Evolutionary conservation across 1,140 invertebrate genomes (phyloP).

Genomic region (Phortica variegata): DNA sequence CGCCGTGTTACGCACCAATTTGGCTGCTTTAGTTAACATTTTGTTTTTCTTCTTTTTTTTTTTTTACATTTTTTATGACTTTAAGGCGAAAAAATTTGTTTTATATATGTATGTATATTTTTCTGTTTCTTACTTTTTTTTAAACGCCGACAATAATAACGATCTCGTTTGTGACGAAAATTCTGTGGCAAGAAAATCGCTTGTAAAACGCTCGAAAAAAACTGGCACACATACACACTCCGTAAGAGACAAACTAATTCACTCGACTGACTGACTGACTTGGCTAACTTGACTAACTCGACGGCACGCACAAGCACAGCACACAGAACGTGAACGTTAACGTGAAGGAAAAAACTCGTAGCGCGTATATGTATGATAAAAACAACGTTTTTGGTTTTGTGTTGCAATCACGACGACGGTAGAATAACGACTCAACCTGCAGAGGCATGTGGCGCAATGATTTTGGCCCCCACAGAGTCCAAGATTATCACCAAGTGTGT

Average conservation of each 20-base stretch:
- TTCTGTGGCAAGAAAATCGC: conserved; percentile 40
- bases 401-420: conserved; percentile 55
- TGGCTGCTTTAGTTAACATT: conserved; percentile 18
- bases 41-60: conserved; percentile 14
- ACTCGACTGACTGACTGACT: not conserved
- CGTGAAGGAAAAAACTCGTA: conserved; percentile 20
- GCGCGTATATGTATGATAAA: conserved; percentile 1
- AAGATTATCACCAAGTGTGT: conserved; percentile 6
- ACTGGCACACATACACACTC: conserved; percentile 37
- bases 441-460: conserved; percentile 22
- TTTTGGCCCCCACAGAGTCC: conserved; percentile 41
- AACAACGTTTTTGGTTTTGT: conserved; percentile 12
- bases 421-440: conserved; percentile 51
- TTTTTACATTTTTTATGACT: conserved; percentile 41
- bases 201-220: conserved; percentile 34
- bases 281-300: not conserved
- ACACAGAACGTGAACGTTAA: conserved; percentile 11
- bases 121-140: conserved; percentile 12
- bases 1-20: too few species aligned
- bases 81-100: conserved; percentile 52
- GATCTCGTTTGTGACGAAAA: conserved; percentile 3
- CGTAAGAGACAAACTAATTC: conserved; percentile 2
- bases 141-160: conserved; percentile 9
- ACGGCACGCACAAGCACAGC: conserved; percentile 5
- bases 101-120: conserved; percentile 34